Evolutionary conservation across 2,888 invertebrate species (phyloP), one percentile per base, ranked within the genome.

Genomic region (Tipula vernalis): DNA sequence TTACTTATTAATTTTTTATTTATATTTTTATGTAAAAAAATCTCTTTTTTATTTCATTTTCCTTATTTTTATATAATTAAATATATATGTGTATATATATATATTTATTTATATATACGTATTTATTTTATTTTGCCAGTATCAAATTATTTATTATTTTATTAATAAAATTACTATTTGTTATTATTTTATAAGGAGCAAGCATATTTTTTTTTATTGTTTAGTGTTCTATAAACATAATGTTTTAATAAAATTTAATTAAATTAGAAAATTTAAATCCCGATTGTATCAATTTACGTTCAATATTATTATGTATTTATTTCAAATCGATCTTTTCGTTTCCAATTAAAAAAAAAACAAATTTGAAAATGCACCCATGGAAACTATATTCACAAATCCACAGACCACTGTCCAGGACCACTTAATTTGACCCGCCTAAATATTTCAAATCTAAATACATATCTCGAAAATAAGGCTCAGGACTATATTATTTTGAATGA

Each of bases 51-150:
- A 71, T 28, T 71, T 28, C 71, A 71, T 71, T 71, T 71, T 71
- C n/a, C 71, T 71, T 71, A 71, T 71, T 71, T 28, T 28, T 71
- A 71, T 28, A 71, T 71, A 42, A 28, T 15, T 85, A 85, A 28
- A 28, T 85, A 12, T 44, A 18, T 36, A 28, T 28, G 13, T 39
- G 1, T 36, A 36, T 83, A 36, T 18, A 10, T 83, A 36, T 83
- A 36, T 15, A n/a, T 85, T 13, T 85, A 42, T 85, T 10, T 85
- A 85, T 85, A 28, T 44, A 15, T 85, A 18, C 44, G 6, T 85
- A 42, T 15, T 85, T 85, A 42, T 85, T 85, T 85, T 85, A 42
- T 85, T 85, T 85, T 85, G 85, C 85, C 85, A 85, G 85, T 85
- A 85, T 85, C 85, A 85, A 85, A 85, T 85, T 84, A 84, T 84